These are phyloP conservation scores for Porites australiensis DNA, from an alignment of 64 coral and sea anemone species.

Conservation along the genomic window DNA sequence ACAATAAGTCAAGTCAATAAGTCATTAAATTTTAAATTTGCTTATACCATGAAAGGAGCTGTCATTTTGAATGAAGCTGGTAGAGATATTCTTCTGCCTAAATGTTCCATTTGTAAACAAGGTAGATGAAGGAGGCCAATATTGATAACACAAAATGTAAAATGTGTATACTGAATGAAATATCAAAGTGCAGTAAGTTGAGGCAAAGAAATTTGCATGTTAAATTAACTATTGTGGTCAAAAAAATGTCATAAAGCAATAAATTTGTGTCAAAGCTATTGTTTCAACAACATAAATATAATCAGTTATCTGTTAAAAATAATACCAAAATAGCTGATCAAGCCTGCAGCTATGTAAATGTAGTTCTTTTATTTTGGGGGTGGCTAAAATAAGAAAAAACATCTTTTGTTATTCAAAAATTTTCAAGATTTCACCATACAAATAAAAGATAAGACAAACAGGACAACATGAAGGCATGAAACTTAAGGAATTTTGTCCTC, in stretches of 20 bases:
- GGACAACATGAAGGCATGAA: too few species aligned
- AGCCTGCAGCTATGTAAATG: too few species aligned
- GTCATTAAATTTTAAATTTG: background rate
- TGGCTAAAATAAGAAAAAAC: too few species aligned
- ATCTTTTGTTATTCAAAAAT: too few species aligned
- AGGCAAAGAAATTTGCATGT: background rate
- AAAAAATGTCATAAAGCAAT: background rate
- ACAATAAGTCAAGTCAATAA: too few species aligned
- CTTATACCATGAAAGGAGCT: slow-evolving; percentile 3
- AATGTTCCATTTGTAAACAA: background rate
- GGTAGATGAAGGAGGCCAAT: background rate
- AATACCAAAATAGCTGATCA: too few species aligned
- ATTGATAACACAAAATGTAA: background rate
- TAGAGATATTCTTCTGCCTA: slow-evolving; percentile 45
- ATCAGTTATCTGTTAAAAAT: slow-evolving; percentile 7
- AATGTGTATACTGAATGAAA: background rate
- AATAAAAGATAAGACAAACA: too few species aligned
- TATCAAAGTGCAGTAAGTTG: background rate
- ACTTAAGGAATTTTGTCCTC: too few species aligned
- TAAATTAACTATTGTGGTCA: background rate
- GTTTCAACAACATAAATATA: background rate
- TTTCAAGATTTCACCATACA: too few species aligned
- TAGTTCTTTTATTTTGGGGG: too few species aligned
- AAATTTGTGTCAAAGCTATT: background rate
- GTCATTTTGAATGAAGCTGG: slow-evolving; percentile 43